Evolutionary conservation across 2,888 invertebrate genomes (phyloP).

Genomic region (Poecilus cupreus): DNA sequence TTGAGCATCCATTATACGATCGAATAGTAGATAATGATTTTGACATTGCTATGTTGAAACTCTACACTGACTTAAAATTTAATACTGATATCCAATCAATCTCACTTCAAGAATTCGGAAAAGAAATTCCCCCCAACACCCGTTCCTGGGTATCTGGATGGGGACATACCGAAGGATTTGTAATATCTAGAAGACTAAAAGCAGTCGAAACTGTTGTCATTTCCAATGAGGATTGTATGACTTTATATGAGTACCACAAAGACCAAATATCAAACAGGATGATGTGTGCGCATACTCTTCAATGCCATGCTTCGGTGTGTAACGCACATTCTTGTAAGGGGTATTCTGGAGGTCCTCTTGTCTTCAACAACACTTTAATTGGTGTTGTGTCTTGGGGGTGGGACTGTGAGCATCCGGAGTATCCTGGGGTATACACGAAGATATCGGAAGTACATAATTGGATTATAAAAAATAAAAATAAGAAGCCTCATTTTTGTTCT

Average conservation of each 20-base stretch:
- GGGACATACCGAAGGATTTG: constrained; percentile 30
- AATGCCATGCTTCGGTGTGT: neutral
- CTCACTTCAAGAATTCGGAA: neutral
- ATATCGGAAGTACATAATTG: neutral
- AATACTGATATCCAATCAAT: neutral
- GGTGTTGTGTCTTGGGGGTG: constrained; percentile 20
- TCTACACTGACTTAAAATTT: neutral
- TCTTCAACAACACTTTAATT: neutral
- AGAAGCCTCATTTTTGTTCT: neutral
- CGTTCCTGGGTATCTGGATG: constrained; percentile 12
- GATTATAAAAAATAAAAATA: constrained; percentile 1
- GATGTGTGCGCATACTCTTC: neutral
- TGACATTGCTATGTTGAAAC: constrained; percentile 25
- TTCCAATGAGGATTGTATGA: neutral
- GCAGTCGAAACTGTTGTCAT: neutral
- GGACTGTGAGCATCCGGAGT: neutral
- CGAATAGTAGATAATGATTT: neutral
- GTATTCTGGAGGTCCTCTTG: constrained; percentile 24
- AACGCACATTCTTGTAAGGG: neutral
- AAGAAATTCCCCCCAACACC: neutral
- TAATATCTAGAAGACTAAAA: neutral
- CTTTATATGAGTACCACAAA: too few relatives aligned
- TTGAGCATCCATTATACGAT: neutral
- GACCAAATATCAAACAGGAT: neutral
- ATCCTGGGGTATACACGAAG: constrained; percentile 15